A percentile compares a stretch with the other conserved stretches of the same genome.
These are phyloP conservation scores for Ophion costatus DNA, from an alignment of 2,888 invertebrate species.

Conservation along the genomic window DNA sequence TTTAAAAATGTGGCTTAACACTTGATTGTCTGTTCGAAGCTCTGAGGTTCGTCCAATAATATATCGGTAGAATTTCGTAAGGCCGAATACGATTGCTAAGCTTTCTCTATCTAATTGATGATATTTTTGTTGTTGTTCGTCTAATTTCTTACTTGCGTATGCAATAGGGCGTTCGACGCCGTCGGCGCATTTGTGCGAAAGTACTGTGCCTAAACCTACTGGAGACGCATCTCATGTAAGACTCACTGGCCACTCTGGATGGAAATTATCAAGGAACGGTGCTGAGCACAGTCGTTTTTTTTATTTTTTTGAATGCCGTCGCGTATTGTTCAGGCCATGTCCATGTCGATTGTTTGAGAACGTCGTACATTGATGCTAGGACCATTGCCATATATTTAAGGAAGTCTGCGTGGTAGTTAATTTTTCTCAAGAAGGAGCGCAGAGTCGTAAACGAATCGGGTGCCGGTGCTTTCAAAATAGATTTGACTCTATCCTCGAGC, in stretches of 20 bases:
- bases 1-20: too few species aligned
- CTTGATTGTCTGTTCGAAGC: constrained; percentile 19
- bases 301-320: constrained; percentile 33
- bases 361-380: constrained; percentile 20
- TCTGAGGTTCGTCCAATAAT: constrained; percentile 12
- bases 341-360: constrained; percentile 15
- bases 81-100: constrained; percentile 21
- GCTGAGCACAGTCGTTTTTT: constrained; percentile 28
- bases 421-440: constrained; percentile 19
- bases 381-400: constrained; percentile 21
- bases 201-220: constrained; percentile 70
- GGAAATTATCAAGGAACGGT: constrained; percentile 42
- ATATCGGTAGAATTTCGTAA: constrained; percentile 35
- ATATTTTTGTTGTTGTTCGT: constrained; percentile 20
- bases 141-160: constrained; percentile 25
- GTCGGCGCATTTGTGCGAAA: constrained; percentile 76
- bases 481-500: too few species aligned
- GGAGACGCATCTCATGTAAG: constrained; percentile 60
- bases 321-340: constrained; percentile 24
- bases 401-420: constrained; percentile 18
- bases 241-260: constrained; percentile 55
- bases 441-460: constrained; percentile 23
- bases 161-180: constrained; percentile 74
- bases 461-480: too few species aligned
- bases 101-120: constrained; percentile 30